phyloP scores from a whole-genome alignment of 2,888 invertebrate species.

The Caenorhabditis japonica region DNA sequence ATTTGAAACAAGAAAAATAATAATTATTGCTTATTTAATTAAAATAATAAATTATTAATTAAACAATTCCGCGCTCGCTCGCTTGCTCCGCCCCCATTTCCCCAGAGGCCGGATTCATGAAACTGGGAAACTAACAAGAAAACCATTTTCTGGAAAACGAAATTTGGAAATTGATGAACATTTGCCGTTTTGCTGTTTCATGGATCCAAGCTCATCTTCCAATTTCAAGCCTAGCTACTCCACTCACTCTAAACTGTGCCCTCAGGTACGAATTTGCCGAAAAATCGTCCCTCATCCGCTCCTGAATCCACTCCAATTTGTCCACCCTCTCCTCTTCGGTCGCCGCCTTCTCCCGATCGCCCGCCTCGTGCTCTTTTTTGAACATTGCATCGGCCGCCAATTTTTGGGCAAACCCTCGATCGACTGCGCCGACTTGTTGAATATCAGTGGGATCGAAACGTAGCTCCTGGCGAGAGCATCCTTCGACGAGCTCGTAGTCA shows the following conservation, averaged over 20 bases:
- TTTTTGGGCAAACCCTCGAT: slow-evolving; percentile 89
- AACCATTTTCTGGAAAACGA: too few relatives aligned
- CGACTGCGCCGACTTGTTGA: slow-evolving; percentile 78
- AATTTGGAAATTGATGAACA: too few relatives aligned
- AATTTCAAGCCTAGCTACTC: too few relatives aligned
- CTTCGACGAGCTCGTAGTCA: slow-evolving; percentile 94
- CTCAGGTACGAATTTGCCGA: slow-evolving; percentile 89
- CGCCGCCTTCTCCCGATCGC: slow-evolving; percentile 80
- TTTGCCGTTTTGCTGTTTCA: too few relatives aligned
- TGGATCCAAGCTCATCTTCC: too few relatives aligned
- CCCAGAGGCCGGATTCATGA: too few relatives aligned
- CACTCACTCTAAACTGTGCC: slow-evolving; percentile 86
- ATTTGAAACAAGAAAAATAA: too few relatives aligned
- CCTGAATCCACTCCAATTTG: slow-evolving; percentile 85
- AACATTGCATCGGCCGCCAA: slow-evolving; percentile 98
- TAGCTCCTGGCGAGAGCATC: slow-evolving; percentile 95
- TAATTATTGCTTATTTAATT: too few relatives aligned
- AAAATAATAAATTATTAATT: too few relatives aligned
- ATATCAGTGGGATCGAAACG: slow-evolving; percentile 97
- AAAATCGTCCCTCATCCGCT: slow-evolving; percentile 92
- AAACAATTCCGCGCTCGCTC: too few relatives aligned
- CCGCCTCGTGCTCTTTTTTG: slow-evolving; percentile 90
- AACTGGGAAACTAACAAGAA: too few relatives aligned
- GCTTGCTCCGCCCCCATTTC: too few relatives aligned
- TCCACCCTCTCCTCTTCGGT: slow-evolving; percentile 95